These are phyloP conservation scores for Argyra leucocephala DNA, from an alignment of 2,888 invertebrate genomes.

Conservation along the genomic window DNA sequence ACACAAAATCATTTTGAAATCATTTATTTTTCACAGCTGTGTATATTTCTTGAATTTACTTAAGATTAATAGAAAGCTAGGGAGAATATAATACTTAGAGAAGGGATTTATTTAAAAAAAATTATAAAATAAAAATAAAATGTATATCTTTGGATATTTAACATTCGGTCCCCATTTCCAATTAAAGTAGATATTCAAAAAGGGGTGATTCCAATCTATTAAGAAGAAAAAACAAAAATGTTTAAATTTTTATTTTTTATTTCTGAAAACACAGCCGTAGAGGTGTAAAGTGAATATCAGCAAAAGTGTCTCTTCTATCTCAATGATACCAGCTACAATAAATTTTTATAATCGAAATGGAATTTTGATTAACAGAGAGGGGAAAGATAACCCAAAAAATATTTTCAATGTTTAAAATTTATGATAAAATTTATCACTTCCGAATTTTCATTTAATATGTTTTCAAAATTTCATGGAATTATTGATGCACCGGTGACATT, in stretches of 20 bases:
- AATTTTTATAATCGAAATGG: background rate
- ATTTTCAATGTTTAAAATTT: background rate
- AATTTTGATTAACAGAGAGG: background rate
- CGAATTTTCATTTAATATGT: slow-evolving; percentile 6
- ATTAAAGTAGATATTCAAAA: background rate
- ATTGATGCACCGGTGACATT: slow-evolving; percentile 1
- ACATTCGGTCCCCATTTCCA: background rate
- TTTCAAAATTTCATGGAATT: background rate
- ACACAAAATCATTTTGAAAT: no score
- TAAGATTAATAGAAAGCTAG: no score
- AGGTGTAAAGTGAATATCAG: background rate
- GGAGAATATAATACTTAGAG: no score
- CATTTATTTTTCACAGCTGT: background rate
- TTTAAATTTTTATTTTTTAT: no score
- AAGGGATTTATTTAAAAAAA: no score
- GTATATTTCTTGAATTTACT: background rate
- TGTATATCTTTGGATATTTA: background rate
- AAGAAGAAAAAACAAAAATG: no score
- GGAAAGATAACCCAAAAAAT: background rate
- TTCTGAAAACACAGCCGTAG: no score
- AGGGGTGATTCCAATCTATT: background rate
- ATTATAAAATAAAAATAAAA: background rate
- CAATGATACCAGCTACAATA: background rate
- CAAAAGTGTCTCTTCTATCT: background rate
- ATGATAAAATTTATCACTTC: slow-evolving; percentile 1